These are phyloP conservation scores for Prinia subflava DNA, from an alignment of 2,113 vertebrate species.

Conservation along the genomic window DNA sequence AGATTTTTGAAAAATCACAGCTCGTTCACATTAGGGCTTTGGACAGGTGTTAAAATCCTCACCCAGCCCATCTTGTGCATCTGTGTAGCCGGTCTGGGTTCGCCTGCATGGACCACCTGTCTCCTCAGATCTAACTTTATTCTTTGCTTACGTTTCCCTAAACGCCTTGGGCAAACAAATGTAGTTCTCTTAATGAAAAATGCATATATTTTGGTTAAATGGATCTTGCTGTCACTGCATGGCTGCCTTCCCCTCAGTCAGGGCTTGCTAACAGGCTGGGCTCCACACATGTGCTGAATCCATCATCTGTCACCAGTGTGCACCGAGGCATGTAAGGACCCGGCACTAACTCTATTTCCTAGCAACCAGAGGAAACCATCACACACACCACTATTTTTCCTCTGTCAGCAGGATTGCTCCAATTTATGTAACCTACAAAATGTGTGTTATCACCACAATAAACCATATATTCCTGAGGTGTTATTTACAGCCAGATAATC, in stretches of 20 bases:
- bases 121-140: not conserved
- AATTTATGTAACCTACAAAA: slow-evolving; percentile 72
- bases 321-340: slow-evolving; percentile 57
- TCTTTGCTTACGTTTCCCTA: slow-evolving; percentile 4
- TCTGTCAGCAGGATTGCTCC: slow-evolving; percentile 70
- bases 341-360: slow-evolving; percentile 73
- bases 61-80: not conserved
- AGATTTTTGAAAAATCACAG: not conserved
- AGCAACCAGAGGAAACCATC: slow-evolving; percentile 68
- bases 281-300: slow-evolving; percentile 30
- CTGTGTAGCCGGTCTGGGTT: not conserved
- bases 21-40: not conserved
- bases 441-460: slow-evolving; percentile 69
- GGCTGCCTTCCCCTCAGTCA: slow-evolving; percentile 6
- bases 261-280: slow-evolving; percentile 37
- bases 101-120: not conserved
- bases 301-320: slow-evolving; percentile 60
- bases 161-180: not conserved
- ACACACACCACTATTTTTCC: slow-evolving; percentile 61
- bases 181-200: slow-evolving; percentile 14
- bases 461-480: slow-evolving; percentile 57
- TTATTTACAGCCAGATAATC: slow-evolving; percentile 69
- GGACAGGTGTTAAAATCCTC: slow-evolving; percentile 3
- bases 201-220: slow-evolving; percentile 46
- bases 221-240: not conserved